These are phyloP conservation scores for Leucoraja erinaceus DNA, from an alignment of 2,113 vertebrate genomes.

Conservation along the genomic window DNA sequence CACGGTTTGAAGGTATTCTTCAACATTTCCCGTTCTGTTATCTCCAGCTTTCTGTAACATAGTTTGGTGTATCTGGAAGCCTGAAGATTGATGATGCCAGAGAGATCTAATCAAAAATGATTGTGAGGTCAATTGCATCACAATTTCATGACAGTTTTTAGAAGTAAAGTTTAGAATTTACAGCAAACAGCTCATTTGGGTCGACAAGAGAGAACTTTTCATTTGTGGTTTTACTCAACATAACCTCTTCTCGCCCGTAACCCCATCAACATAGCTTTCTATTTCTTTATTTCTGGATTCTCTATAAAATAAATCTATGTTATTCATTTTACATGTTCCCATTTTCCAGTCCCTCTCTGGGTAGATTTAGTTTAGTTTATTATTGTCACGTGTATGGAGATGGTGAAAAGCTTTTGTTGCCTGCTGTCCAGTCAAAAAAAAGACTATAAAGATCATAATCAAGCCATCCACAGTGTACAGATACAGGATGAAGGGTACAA, in stretches of 20 bases:
- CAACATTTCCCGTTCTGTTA: neutral
- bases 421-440: too few species aligned
- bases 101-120: neutral
- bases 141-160: neutral
- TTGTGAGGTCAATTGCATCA: neutral
- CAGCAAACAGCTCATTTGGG: neutral
- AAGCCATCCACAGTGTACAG: too few species aligned
- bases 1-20: neutral
- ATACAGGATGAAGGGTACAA: too few species aligned
- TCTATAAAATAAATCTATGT: neutral
- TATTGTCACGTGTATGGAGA: too few species aligned
- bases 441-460: too few species aligned
- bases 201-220: neutral
- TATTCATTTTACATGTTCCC: neutral
- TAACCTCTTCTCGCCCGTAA: neutral
- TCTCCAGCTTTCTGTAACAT: neutral
- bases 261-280: neutral
- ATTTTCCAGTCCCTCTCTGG: neutral
- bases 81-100: neutral
- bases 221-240: neutral
- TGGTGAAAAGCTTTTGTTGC: too few species aligned
- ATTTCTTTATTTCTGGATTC: neutral
- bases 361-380: too few species aligned
- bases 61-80: neutral
- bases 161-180: neutral